phyloP scores from a whole-genome alignment of 92 coral and sea anemone species.

The Palythoa grandis region DNA sequence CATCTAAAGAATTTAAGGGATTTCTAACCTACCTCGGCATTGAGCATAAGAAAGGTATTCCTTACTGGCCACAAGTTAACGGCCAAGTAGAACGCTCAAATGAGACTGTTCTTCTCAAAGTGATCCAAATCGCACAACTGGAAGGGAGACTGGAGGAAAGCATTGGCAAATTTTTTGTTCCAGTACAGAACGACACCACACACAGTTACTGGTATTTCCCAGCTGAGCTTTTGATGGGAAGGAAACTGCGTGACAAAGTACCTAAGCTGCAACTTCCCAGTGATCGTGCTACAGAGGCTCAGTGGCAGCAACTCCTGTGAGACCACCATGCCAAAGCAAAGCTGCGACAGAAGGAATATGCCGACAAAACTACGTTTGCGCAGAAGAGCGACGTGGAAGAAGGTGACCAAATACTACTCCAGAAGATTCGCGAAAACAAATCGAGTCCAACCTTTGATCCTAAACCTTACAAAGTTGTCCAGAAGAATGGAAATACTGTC shows the following conservation, averaged over 20 bases:
- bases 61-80: no score
- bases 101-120: constrained; percentile 56
- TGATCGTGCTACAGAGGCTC: constrained; percentile 15
- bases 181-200: no score
- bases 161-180: constrained; percentile 46
- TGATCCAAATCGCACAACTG: constrained; percentile 48
- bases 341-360: constrained; percentile 42
- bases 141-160: constrained; percentile 63
- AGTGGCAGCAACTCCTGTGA: no score
- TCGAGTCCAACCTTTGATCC: background rate
- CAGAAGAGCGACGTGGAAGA: constrained; percentile 30
- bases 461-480: no score
- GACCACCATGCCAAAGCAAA: constrained; percentile 45
- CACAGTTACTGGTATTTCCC: no score
- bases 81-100: no score
- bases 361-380: constrained; percentile 40
- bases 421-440: constrained; percentile 38
- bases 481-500: no score
- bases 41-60: no score
- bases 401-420: no score
- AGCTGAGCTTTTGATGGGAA: no score
- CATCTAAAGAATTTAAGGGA: no score
- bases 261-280: constrained; percentile 21
- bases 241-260: constrained; percentile 39
- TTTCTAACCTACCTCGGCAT: no score